Base-by-base conservation (phyloP, 2,888 invertebrate genomes). In the Eulithis testata region DNA sequence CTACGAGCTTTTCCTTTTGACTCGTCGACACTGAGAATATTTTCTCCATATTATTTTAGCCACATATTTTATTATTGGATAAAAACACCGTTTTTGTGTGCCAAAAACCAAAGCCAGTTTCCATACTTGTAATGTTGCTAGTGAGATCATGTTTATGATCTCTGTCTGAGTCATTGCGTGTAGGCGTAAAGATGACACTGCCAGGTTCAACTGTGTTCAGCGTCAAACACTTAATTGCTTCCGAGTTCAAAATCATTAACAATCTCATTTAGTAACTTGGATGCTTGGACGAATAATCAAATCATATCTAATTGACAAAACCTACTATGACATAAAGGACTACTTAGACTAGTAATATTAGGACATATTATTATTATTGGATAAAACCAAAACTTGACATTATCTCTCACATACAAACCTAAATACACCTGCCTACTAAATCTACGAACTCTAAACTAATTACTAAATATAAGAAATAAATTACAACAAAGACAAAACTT, bases 131-230 rank as follows among this genome's bases (percentile, higher is more conserved):
- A 67, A 14, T 66, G 60, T 37, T 55, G 27, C 47, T 50, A 63
- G 67, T 81, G 81, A 81, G 73, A 77, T 81, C 81, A 81, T 64
- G 61, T 62, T 62, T 62, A 50, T 31, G 31, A 51, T 27, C 7
- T 5, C 37, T 12, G 49, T 51, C 47, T 77, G 77, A 78, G 69
- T 79, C 79, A 79, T 60, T 61, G 68, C 56, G 74, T 11, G 73
- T 71, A 68, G 74, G 80, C 69, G 66, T 45, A 57, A 60, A 68
- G 78, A 77, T 78, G 79, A 74, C 69, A 75, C 73, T 45, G 44
- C 45, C 45, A 63, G 52, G 63, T 58, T 64, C 43, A 54, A 47
- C 49, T 8, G 49, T 21, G 21, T 49, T 11, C 49, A n/a, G 14
- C 49, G 9, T 21, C 49, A 58, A 63, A 37, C 31, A 51, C 50